phyloP scores from a whole-genome alignment of 2,113 vertebrate genomes.

The Eurystomus gularis region DNA sequence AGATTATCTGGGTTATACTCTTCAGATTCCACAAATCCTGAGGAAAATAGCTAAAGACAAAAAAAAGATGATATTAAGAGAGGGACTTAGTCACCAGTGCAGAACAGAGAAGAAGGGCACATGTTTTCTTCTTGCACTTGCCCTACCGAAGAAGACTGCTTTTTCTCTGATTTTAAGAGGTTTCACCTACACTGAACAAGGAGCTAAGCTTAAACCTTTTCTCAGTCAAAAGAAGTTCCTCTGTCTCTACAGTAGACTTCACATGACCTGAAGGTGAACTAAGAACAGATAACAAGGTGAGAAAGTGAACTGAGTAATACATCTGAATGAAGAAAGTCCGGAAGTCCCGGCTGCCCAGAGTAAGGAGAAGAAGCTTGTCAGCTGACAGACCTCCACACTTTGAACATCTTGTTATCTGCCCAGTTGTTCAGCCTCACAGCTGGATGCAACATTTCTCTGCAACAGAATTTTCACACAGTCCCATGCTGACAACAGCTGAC shows the following conservation, averaged over 20 bases:
- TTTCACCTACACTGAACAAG: neutral
- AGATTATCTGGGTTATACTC: slow-evolving; percentile 19
- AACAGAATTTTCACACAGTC: neutral
- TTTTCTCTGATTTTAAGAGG: neutral
- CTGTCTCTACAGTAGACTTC: neutral
- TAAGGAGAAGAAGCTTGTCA: neutral
- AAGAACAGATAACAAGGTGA: neutral
- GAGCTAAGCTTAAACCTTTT: neutral
- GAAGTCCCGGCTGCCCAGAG: neutral
- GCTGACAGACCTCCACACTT: neutral
- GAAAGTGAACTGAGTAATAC: neutral
- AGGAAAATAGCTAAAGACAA: slow-evolving; percentile 74
- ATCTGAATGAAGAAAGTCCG: neutral
- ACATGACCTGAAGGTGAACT: neutral
- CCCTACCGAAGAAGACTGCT: neutral
- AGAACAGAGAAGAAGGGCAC: neutral
- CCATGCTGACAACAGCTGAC: neutral
- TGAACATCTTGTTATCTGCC: neutral
- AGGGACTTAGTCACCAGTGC: neutral
- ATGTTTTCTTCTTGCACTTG: neutral
- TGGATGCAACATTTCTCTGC: neutral
- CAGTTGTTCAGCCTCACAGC: neutral
- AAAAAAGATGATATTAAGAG: neutral
- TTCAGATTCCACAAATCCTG: slow-evolving; percentile 76
- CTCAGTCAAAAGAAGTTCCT: neutral